These are phyloP conservation scores for Leptocoma aspasia DNA, from an alignment of 2,113 vertebrate species.

Conservation along the genomic window DNA sequence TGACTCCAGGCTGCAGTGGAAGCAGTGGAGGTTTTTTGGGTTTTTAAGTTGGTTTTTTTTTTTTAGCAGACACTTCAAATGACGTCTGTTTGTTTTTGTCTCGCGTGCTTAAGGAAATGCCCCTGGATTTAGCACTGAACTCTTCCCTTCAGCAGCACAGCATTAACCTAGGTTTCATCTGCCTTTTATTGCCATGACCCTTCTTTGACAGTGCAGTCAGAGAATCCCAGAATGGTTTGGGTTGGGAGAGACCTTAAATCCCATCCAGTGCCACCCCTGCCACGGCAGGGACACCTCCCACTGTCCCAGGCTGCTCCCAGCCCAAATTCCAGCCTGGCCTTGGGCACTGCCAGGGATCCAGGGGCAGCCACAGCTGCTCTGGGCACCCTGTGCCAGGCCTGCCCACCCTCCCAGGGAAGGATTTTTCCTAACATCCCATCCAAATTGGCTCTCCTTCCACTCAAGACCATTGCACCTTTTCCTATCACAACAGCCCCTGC, in stretches of 20 bases:
- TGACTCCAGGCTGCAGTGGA: background rate
- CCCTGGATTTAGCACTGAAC: background rate
- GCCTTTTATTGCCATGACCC: background rate
- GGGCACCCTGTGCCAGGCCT: background rate
- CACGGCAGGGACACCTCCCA: background rate
- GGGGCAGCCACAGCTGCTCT: background rate
- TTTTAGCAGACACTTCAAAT: background rate
- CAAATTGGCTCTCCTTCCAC: background rate
- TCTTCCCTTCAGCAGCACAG: background rate
- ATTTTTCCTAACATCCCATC: background rate
- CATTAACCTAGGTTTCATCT: background rate
- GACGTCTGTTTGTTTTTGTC: background rate
- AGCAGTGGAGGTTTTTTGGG: background rate
- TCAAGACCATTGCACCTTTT: background rate
- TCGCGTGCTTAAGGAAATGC: background rate
- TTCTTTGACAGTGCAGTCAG: background rate
- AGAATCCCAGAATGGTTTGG: background rate
- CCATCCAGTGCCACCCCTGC: accelerated
- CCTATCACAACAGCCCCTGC: background rate
- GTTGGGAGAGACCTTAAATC: background rate
- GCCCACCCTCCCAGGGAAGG: accelerated
- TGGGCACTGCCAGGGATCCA: background rate
- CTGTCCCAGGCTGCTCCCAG: background rate
- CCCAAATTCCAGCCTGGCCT: background rate
- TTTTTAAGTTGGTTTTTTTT: background rate